Evolutionary conservation across 2,113 vertebrate genomes (phyloP).

Genomic region (Pogonocichla stellata): DNA sequence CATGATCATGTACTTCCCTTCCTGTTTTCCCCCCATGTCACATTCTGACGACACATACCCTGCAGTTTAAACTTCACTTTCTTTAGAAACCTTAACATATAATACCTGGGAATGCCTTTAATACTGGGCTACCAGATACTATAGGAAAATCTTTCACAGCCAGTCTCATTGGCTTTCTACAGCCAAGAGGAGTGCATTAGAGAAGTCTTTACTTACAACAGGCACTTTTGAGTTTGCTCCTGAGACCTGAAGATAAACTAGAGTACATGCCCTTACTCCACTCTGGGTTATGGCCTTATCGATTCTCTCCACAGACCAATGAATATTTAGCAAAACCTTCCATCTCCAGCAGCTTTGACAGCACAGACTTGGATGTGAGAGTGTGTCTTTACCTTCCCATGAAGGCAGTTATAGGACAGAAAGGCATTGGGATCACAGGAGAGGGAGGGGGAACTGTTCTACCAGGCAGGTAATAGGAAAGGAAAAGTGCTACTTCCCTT

Average conservation of each 20-base stretch:
- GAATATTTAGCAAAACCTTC: not conserved
- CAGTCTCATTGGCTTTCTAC: not conserved
- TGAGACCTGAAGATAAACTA: not conserved
- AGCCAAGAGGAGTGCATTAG: not conserved
- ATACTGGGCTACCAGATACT: not conserved
- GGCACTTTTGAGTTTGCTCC: not conserved
- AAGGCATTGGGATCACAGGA: not conserved
- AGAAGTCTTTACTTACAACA: not conserved
- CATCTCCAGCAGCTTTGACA: not conserved
- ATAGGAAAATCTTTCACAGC: not conserved
- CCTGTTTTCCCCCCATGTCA: not conserved
- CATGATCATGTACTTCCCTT: not conserved
- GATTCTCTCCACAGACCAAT: not conserved
- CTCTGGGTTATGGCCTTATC: not conserved
- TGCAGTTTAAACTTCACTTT: not conserved
- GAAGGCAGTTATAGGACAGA: not conserved
- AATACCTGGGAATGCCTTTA: not conserved
- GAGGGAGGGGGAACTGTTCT: not conserved
- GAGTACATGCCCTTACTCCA: not conserved
- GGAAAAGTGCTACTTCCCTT: rapidly evolving
- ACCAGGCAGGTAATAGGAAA: rapidly evolving
- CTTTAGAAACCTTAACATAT: not conserved
- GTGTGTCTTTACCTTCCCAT: rapidly evolving
- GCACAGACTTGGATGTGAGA: not conserved
- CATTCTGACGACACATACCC: not conserved